phyloP scores from a whole-genome alignment of 2,888 invertebrate species.

The Plagodis dolabraria region DNA sequence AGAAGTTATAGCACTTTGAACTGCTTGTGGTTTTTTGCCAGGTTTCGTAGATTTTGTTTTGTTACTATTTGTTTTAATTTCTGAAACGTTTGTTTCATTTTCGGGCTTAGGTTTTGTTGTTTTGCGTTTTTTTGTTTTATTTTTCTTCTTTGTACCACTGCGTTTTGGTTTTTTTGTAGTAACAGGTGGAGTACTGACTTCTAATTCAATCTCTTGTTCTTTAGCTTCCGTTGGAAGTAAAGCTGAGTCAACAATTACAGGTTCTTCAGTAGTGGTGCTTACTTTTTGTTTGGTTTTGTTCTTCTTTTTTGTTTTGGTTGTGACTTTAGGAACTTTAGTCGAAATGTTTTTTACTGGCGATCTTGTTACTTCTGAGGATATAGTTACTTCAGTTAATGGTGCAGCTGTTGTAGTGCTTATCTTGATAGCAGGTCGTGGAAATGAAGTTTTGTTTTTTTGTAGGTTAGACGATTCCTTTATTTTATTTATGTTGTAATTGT shows the following conservation, averaged over 20 bases:
- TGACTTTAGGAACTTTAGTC: slow-evolving; percentile 46
- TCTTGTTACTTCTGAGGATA: slow-evolving; percentile 61
- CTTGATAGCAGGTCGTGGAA: slow-evolving; percentile 52
- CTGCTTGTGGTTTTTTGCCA: slow-evolving; percentile 66
- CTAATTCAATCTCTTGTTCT: slow-evolving; percentile 78
- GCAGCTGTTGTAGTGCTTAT: slow-evolving; percentile 48
- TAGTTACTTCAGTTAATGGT: slow-evolving; percentile 56
- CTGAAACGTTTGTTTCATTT: slow-evolving; percentile 55
- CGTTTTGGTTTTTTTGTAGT: slow-evolving; percentile 81
- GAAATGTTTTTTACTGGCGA: slow-evolving; percentile 46
- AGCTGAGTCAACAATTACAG: slow-evolving; percentile 66
- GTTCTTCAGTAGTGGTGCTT: slow-evolving; percentile 54
- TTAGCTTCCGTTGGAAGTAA: slow-evolving; percentile 77
- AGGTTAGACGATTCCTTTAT: slow-evolving; percentile 85
- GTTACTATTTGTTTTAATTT: slow-evolving; percentile 79
- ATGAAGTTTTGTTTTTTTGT: slow-evolving; percentile 76
- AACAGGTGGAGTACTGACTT: slow-evolving; percentile 74
- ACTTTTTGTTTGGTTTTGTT: slow-evolving; percentile 72
- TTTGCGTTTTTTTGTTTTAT: slow-evolving; percentile 86
- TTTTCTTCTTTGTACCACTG: slow-evolving; percentile 77
- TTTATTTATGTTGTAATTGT: slow-evolving; percentile 84
- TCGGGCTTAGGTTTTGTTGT: slow-evolving; percentile 74
- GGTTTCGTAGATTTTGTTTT: slow-evolving; percentile 80
- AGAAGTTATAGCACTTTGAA: slow-evolving; percentile 86
- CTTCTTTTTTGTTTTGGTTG: slow-evolving; percentile 72